These are phyloP conservation scores for Lagria hirta DNA, from an alignment of 2,888 invertebrate species.

Conservation along the genomic window DNA sequence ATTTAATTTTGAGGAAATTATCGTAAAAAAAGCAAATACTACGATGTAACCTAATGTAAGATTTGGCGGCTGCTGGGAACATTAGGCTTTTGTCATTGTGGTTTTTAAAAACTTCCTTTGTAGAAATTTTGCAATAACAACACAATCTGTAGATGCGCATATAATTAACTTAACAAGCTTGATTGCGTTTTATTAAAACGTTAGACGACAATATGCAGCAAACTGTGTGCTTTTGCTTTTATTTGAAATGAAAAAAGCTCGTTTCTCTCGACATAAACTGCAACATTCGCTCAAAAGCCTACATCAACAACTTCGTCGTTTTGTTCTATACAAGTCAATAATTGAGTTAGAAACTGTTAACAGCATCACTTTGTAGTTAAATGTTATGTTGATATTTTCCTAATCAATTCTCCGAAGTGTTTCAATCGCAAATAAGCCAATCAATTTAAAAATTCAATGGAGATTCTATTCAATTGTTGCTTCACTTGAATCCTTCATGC, in stretches of 20 bases:
- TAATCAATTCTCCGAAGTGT: too few species aligned
- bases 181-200: too few species aligned
- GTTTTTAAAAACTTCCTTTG: neutral
- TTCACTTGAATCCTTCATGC: too few species aligned
- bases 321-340: slow-evolving; percentile 1
- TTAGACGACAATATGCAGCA: too few species aligned
- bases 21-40: slow-evolving; percentile 28
- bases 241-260: too few species aligned
- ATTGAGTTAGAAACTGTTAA: slow-evolving; percentile 1
- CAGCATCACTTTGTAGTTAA: too few species aligned
- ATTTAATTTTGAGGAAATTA: slow-evolving; percentile 33
- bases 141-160: slow-evolving; percentile 4
- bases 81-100: slow-evolving; percentile 7
- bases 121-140: slow-evolving; percentile 1
- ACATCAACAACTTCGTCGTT: slow-evolving; percentile 5
- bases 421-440: too few species aligned
- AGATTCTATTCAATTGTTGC: too few species aligned
- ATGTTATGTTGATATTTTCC: too few species aligned
- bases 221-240: too few species aligned
- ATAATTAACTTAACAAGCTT: too few species aligned
- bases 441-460: too few species aligned
- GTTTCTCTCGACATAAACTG: slow-evolving; percentile 5
- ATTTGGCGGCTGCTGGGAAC: slow-evolving; percentile 18
- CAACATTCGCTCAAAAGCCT: slow-evolving; percentile 1
- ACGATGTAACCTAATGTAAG: slow-evolving; percentile 21